A percentile compares a stretch with the other conserved stretches of the same genome.
Conservation (phyloP, 2,797 vertebrate species). For the Lepilemur septentrionalis region DNA sequence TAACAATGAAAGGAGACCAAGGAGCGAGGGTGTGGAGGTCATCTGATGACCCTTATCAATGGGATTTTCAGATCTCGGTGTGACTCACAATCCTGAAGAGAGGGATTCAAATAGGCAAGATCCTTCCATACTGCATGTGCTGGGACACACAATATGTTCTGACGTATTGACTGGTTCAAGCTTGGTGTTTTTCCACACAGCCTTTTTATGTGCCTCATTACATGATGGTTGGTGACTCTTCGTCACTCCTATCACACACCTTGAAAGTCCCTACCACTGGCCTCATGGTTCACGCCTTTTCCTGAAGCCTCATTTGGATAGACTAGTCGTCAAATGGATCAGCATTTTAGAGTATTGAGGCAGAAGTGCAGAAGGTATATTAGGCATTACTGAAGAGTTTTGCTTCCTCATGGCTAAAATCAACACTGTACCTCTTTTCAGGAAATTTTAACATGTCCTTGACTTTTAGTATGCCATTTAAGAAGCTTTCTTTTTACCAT, state of each 20-base stretch:
- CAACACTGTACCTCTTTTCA: not conserved
- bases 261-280: not conserved
- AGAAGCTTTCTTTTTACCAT: not conserved
- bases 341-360: not conserved
- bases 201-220: not conserved
- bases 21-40: not conserved
- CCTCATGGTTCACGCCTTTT: not conserved
- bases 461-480: not conserved
- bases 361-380: not conserved
- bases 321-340: not conserved
- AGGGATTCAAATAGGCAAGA: not conserved
- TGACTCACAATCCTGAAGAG: not conserved
- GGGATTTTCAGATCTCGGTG: not conserved
- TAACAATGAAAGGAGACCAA: not conserved
- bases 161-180: not conserved
- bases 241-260: not conserved
- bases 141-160: too few species aligned
- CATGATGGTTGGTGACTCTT: not conserved
- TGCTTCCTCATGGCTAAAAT: not conserved
- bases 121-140: not conserved
- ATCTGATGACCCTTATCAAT: not conserved
- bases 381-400: not conserved
- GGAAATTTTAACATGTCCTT: not conserved
- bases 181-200: not conserved
- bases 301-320: not conserved